Evolutionary conservation across 2,797 vertebrate genomes (phyloP).

Genomic region (Aeoliscus strigatus): DNA sequence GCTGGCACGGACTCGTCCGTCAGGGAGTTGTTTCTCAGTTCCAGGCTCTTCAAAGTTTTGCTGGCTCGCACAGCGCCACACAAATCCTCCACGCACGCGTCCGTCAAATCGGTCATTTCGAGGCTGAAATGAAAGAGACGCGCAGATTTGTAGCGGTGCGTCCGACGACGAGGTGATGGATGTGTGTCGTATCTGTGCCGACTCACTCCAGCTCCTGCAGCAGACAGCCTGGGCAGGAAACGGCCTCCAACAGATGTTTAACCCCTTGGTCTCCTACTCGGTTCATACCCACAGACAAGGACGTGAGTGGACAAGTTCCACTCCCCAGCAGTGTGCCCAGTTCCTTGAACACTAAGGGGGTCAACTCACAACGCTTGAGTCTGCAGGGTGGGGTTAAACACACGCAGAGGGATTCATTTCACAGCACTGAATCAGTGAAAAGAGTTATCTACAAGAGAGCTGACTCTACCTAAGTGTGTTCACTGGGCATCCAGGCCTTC

Average conservation of each 20-base stretch:
- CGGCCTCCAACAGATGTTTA: constrained; percentile 72
- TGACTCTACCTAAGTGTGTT: constrained; percentile 64
- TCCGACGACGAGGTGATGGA: background rate
- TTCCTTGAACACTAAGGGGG: constrained; percentile 60
- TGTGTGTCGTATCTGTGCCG: background rate
- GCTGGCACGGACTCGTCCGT: constrained; percentile 62
- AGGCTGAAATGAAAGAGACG: constrained; percentile 60
- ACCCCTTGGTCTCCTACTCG: constrained; percentile 69
- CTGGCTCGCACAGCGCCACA: constrained; percentile 66
- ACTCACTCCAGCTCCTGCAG: constrained; percentile 83
- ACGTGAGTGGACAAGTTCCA: constrained; percentile 66
- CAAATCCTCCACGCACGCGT: constrained; percentile 67
- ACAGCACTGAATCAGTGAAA: constrained; percentile 8
- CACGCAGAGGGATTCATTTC: background rate
- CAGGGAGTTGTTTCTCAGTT: constrained; percentile 81
- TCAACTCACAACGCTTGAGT: constrained; percentile 75
- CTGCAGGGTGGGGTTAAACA: constrained; percentile 53
- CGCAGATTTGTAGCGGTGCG: background rate
- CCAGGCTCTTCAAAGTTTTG: constrained; percentile 72
- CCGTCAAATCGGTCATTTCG: constrained; percentile 74
- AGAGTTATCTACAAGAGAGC: background rate
- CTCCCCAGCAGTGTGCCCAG: constrained; percentile 67
- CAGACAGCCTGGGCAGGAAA: constrained; percentile 72
- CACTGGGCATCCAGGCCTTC: constrained; percentile 61
- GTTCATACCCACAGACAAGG: constrained; percentile 78